Percentiles rank a stretch among this genome's conserved stretches.
Conservation (phyloP, 1,140 invertebrate species). For the Gerris buenoi region DNA sequence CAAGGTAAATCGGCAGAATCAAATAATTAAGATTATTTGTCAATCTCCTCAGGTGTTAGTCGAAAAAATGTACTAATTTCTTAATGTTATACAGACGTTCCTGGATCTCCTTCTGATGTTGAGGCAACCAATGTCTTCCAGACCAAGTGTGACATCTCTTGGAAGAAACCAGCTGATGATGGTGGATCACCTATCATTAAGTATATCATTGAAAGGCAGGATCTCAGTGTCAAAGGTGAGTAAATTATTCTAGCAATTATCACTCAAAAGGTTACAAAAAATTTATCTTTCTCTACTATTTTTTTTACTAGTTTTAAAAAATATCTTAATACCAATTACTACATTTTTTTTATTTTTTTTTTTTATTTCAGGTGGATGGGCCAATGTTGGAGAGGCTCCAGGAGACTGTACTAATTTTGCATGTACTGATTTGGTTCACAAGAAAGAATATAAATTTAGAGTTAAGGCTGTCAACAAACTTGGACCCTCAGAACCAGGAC, state of each 20-base stretch:
- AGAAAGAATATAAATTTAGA: conserved; percentile 87
- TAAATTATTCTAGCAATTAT: too few species aligned
- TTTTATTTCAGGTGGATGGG: conserved; percentile 52
- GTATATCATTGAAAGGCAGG: conserved; percentile 90
- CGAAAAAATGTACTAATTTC: not conserved
- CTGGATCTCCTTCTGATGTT: conserved; percentile 69
- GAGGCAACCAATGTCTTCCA: conserved; percentile 84
- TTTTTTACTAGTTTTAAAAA: too few species aligned
- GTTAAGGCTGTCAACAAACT: conserved; percentile 87
- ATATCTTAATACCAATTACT: not conserved
- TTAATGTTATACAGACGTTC: conserved; percentile 51
- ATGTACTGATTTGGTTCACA: conserved; percentile 69
- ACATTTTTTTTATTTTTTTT: conserved; percentile 1
- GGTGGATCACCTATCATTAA: conserved; percentile 79
- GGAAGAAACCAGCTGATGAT: conserved; percentile 84
- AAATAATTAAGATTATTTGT: too few species aligned
- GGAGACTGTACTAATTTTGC: conserved; percentile 54
- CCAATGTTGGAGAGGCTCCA: conserved; percentile 58
- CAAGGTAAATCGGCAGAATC: conserved; percentile 39
- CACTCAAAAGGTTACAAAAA: too few species aligned
- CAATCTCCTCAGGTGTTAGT: not conserved
- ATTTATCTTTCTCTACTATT: not conserved
- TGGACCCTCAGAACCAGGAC: conserved; percentile 71
- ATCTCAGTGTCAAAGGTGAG: conserved; percentile 70
- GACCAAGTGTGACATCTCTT: conserved; percentile 77